Evolutionary conservation across 1,140 invertebrate genomes (phyloP).

Genomic region (Drosophila cardini): DNA sequence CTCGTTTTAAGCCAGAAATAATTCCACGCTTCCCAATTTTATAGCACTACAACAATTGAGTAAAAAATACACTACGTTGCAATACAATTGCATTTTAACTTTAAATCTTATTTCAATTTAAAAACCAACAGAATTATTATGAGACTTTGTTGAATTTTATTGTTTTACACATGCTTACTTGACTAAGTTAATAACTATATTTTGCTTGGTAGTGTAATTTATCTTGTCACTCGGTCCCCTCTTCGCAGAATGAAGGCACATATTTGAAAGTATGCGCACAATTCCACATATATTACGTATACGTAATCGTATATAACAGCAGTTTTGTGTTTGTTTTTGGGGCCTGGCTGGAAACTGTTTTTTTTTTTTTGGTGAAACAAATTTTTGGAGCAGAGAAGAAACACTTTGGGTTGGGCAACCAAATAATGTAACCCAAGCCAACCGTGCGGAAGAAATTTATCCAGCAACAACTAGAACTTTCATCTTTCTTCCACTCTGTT

Average conservation of each 20-base stretch:
- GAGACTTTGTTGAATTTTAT: not conserved
- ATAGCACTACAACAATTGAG: constrained; percentile 34
- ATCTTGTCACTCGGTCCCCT: not conserved
- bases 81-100: constrained; percentile 2
- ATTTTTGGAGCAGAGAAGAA: constrained; percentile 6
- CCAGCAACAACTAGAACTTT: constrained; percentile 5
- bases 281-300: not conserved
- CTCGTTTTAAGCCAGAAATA: constrained; percentile 8
- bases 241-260: constrained; percentile 13
- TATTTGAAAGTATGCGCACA: constrained; percentile 24
- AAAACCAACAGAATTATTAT: not conserved
- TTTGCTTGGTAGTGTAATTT: not conserved
- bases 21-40: constrained; percentile 49
- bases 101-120: not conserved
- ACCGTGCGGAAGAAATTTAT: constrained; percentile 21
- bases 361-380: not conserved
- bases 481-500: too few relatives aligned
- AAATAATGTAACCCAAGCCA: constrained; percentile 51
- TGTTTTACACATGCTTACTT: constrained; percentile 22
- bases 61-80: constrained; percentile 16
- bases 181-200: not conserved
- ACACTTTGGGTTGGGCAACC: constrained; percentile 33
- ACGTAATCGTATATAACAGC: constrained; percentile 23
- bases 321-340: constrained; percentile 36
- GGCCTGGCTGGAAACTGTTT: not conserved